A percentile compares a stretch with the other conserved stretches of the same genome.
Conservation (phyloP, 2,888 invertebrate genomes). For the Cantharis rustica region DNA sequence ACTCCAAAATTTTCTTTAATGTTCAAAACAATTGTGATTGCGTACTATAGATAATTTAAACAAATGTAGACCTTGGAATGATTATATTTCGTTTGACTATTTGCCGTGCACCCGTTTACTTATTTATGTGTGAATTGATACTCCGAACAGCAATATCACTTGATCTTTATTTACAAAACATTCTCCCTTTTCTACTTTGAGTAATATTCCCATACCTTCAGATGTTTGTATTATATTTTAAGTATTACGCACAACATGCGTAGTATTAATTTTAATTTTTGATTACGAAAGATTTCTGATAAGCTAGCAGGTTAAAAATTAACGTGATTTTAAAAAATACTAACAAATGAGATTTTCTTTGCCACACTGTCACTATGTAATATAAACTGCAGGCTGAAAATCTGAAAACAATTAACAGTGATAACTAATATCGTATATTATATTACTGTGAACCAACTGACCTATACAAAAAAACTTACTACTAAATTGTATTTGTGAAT, state of each 20-base stretch:
- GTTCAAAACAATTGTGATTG: too few relatives aligned
- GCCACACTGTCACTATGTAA: too few relatives aligned
- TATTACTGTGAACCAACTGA: not conserved
- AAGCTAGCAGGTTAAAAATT: too few relatives aligned
- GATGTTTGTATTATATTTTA: not conserved
- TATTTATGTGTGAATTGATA: conserved; percentile 3
- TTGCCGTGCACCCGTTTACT: not conserved
- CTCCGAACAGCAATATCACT: not conserved
- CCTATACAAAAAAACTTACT: not conserved
- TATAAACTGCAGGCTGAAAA: too few relatives aligned
- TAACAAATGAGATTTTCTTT: too few relatives aligned
- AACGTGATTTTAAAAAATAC: not conserved
- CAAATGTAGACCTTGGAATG: not conserved
- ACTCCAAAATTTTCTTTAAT: too few relatives aligned
- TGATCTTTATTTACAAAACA: not conserved
- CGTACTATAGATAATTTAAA: too few relatives aligned
- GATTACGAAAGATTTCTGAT: not conserved
- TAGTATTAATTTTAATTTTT: not conserved
- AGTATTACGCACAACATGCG: not conserved
- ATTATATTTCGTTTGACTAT: not conserved
- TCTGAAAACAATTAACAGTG: too few relatives aligned
- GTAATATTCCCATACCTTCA: not conserved
- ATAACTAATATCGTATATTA: too few relatives aligned
- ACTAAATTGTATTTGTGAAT: not conserved
- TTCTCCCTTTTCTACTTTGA: not conserved